Conservation (phyloP, 2,888 invertebrate species). For the Drosophila dives region DNA sequence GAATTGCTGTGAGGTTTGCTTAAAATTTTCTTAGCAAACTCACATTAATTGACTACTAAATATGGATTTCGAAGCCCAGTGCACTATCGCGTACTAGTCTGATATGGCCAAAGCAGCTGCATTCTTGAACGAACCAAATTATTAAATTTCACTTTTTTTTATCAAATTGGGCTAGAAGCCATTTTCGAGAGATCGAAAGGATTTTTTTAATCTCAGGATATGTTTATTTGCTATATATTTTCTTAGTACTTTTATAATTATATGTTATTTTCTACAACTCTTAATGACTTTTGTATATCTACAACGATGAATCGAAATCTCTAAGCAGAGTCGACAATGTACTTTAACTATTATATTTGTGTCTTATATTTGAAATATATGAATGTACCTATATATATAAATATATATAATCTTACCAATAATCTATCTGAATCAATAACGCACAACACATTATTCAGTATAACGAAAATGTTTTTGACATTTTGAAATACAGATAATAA, state of each 20-base stretch:
- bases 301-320: slow-evolving; percentile 21
- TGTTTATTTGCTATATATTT: slow-evolving; percentile 28
- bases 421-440: not conserved
- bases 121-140: slow-evolving; percentile 32
- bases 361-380: slow-evolving; percentile 57
- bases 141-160: slow-evolving; percentile 15
- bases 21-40: not conserved
- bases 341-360: slow-evolving; percentile 53
- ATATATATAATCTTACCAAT: not conserved
- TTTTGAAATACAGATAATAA: not conserved
- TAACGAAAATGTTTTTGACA: not conserved
- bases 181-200: slow-evolving; percentile 1
- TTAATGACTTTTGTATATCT: slow-evolving; percentile 32
- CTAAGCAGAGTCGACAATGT: slow-evolving; percentile 37
- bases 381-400: slow-evolving; percentile 9
- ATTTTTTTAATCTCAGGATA: slow-evolving; percentile 28
- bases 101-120: slow-evolving; percentile 59
- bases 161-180: slow-evolving; percentile 20
- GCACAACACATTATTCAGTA: not conserved
- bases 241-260: slow-evolving; percentile 30
- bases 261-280: slow-evolving; percentile 18
- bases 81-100: slow-evolving; percentile 70
- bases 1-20: not conserved
- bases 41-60: slow-evolving; percentile 10
- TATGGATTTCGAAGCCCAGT: slow-evolving; percentile 40